Evolutionary conservation across 2,113 vertebrate species (phyloP), one percentile per base, ranked within the genome.

Genomic region (Macrotis lagotis): DNA sequence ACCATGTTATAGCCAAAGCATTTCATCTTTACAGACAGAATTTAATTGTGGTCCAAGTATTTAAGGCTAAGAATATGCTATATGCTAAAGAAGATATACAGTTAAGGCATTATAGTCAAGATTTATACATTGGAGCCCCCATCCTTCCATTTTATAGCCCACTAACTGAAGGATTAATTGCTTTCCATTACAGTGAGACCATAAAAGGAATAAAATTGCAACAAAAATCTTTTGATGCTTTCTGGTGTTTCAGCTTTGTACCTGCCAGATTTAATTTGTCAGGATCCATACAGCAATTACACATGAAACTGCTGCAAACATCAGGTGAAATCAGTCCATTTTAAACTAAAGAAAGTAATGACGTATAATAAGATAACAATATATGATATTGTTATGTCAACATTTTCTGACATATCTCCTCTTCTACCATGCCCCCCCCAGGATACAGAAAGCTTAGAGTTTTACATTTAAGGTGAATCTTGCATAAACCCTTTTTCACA

Each of bases 1-100:
- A n/a, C 2, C 48, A 55, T 90, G 12, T 47, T 50, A 92, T 2
- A 93, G 12, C 25, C 83, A 91, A 44, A 49, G 0, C 0, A 51
- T n/a, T 93, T 66, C 48, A 93, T 59, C 92, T 95, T 95, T 59
- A 95, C 59, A 92, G 11, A 25, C 51, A 89, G 90, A 3, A 74
- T 49, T 94, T 92, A 95, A 53, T 44, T 94, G 49, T 48, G 44
- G 37, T 51, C 19, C 88, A 95, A 59, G 14, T 47, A 51, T 47
- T 48, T 37, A 91, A 91, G n/a, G 9, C 37, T 97, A 44, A 11
- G 28, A 51, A 88, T 92, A 31, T 2, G 93, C 28, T 6, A 0
- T 26, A 50, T 96, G 48, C 91, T 93, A 96, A 95, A 92, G 51
- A 59, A 95, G 3, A 92, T 2, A 2, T 25, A 24, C 1, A 50